phyloP scores from a whole-genome alignment of 2,888 invertebrate genomes.

The Agriotes lineatus region DNA sequence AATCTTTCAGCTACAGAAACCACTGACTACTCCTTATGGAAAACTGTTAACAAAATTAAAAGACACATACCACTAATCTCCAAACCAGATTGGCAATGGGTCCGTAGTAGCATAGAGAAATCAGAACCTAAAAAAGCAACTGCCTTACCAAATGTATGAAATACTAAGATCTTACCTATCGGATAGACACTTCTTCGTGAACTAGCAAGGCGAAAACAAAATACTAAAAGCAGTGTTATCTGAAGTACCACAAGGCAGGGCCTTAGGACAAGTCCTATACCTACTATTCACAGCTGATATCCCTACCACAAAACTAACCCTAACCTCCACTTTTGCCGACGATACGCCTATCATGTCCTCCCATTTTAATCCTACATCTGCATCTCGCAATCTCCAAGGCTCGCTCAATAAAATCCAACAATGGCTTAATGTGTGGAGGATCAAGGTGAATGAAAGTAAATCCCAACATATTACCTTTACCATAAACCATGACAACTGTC shows the following conservation, averaged over 20 bases:
- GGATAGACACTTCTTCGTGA: too few relatives aligned
- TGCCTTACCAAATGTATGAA: too few relatives aligned
- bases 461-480: background rate
- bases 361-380: background rate
- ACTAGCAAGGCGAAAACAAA: background rate
- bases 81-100: too few relatives aligned
- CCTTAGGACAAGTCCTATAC: background rate
- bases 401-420: too few relatives aligned
- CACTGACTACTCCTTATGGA: too few relatives aligned
- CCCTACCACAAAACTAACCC: background rate
- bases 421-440: too few relatives aligned
- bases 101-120: too few relatives aligned
- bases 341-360: background rate
- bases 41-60: too few relatives aligned
- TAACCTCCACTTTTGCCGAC: background rate
- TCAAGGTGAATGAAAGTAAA: background rate
- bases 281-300: background rate
- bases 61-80: too few relatives aligned
- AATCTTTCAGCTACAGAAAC: too few relatives aligned
- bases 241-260: too few relatives aligned
- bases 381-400: background rate
- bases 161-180: background rate
- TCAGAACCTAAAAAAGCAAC: too few relatives aligned
- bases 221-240: background rate
- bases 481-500: background rate